Percentiles rank a stretch among this genome's conserved stretches.
Evolutionary conservation across 2,113 vertebrate genomes (phyloP).

Genomic region (Channa argus): DNA sequence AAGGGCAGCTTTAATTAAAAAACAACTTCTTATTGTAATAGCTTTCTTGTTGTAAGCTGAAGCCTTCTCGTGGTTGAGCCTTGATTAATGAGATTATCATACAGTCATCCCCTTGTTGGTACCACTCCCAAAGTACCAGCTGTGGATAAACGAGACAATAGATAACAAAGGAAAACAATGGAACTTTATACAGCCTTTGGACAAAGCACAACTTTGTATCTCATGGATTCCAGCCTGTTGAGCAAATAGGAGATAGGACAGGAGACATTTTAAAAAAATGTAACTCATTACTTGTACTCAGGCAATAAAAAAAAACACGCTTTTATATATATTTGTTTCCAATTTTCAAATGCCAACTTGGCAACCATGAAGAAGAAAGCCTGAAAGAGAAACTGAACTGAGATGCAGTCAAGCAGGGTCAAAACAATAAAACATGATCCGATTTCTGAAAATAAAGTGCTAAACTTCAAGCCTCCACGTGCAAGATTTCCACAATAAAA

Average conservation of each 20-base stretch:
- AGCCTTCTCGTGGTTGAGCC: slow-evolving; percentile 41
- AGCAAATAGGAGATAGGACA: neutral
- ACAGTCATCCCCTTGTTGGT: slow-evolving; percentile 21
- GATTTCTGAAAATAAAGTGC: neutral
- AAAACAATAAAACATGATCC: neutral
- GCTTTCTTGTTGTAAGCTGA: slow-evolving; percentile 54
- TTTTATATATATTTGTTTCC: too few species aligned
- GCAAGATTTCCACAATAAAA: too few species aligned
- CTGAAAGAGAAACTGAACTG: too few species aligned
- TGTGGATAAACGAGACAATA: neutral
- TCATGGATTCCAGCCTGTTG: slow-evolving; percentile 21
- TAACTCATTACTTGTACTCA: neutral
- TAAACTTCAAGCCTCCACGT: too few species aligned
- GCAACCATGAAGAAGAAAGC: neutral
- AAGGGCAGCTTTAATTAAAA: slow-evolving; percentile 72
- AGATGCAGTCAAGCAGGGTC: neutral
- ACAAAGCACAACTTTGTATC: neutral
- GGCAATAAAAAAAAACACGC: neutral
- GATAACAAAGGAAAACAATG: slow-evolving; percentile 8
- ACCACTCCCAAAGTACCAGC: slow-evolving; percentile 4
- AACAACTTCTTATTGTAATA: slow-evolving; percentile 60
- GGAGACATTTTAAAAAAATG: neutral
- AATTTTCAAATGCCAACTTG: neutral
- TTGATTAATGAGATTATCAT: slow-evolving; percentile 72
- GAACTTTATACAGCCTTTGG: slow-evolving; percentile 1